Base-by-base conservation (phyloP, 2,888 invertebrate species). In the Macaria liturata region DNA sequence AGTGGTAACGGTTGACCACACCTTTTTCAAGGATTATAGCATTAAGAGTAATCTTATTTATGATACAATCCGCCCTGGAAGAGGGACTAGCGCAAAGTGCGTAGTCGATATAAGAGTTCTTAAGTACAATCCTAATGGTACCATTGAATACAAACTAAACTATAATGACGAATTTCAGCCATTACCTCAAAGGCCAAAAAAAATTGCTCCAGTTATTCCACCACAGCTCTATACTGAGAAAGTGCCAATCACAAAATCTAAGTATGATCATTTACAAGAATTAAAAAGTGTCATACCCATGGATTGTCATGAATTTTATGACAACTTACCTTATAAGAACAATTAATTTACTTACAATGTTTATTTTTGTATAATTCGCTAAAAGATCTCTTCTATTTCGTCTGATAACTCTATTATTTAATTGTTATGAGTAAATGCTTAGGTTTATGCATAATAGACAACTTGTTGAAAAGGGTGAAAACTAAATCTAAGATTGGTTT, bases 61-160 rank as follows among this genome's bases (percentile, higher is more conserved):
- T 45, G 45, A 55, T 2, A 32, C 54, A 32, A 55, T 55, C 8
- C 30, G 48, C 5, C 54, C 54, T 5, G 49, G 49, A 8, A 9
- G 49, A 39, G 39, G 8, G 3, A 34, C 49, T n/a, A 45, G 54
- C 40, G 49, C 44, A 3, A 9, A 9, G 3, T 30, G 30, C 37
- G 54, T 55, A 5, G 39, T 37, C 8, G 44, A 54, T 44, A 32
- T 49, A 30, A 48, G 49, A 9, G 49, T 9, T 3, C 9, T 55
- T 9, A 55, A 9, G 34, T 49, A 55, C 45, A 45, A 55, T 20
- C 4, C 45, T 1, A 45, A 40, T 49, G 49, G 50, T 5, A 31
- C 5, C 3, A 49, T 42, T 9, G 9, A 42, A n/a, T 49, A 42
- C 7, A 49, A 49, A 31, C 4, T 42, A 4, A 20, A 49, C 5